Base-by-base conservation (phyloP, 2,888 invertebrate species). In the Hemaris fuciformis region DNA sequence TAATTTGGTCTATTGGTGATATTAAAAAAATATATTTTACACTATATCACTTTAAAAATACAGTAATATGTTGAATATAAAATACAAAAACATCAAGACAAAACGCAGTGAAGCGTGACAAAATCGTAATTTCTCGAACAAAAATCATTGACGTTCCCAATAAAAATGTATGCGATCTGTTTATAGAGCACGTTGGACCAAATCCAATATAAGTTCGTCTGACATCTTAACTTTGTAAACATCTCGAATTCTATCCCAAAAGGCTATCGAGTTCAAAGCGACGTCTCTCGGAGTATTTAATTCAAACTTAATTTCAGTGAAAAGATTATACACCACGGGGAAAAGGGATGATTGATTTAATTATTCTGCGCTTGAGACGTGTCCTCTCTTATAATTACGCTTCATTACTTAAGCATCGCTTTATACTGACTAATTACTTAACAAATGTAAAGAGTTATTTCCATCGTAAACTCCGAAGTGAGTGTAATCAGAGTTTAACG, bases 401-500 rank as follows among this genome's bases (percentile, higher is more conserved):
- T 89, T 88, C 89, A 90, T 91, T 91, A 91, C 88, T 90, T 91
- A 90, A 91, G 81, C 91, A 91, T 91, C 90, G 89, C 87, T 89
- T 91, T 91, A 90, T 89, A 80, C 86, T 81, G 86, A 83, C 87
- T 91, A 91, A 92, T 92, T 91, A 90, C 89, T 91, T 91, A 91
- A 92, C 89, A 91, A 89, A 90, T 88, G 90, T 89, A 90, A 90
- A 88, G 87, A 91, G 89, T 89, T 90, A 89, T 88, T 89, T 87
- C 87, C 89, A 89, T 89, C 85, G 74, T 83, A 81, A 85, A 88
- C 84, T 88, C 86, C 78, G 73, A 71, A 83, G 79, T 77, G 83
- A 81, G 86, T 83, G 87, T 88, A 88, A 90, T 91, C 87, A 89
- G 84, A 85, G 80, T 85, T 86, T 81, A 88, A 84, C 82, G 80